Base-by-base conservation (phyloP, 2,113 vertebrate species). In the Ardeotis arabs region DNA sequence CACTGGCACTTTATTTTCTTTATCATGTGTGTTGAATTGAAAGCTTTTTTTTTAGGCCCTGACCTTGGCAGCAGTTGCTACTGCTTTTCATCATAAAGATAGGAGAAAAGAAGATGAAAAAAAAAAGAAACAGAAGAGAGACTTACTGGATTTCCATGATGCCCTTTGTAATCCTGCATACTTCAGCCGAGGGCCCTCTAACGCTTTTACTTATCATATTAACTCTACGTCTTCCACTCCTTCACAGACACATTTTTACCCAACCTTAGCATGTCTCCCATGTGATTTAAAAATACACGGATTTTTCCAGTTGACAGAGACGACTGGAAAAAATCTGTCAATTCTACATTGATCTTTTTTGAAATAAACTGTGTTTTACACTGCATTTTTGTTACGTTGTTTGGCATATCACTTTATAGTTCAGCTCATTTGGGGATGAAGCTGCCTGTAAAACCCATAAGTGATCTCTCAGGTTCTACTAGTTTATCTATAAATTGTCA, bases 11-110 rank as follows among this genome's bases (percentile, higher is more conserved):
- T 88, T 68, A 78, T 94, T 93, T 93, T 88, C 80, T 92, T 92
- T 96, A 96, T 94, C 86, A 79, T 70, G 59, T 24, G 47, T 63
- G 67, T 64, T 84, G 74, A 89, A 91, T 64, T 87, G 89, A 92
- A 92, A 87, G 90, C 67, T 52, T 89, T 95, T 94, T 94, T 93
- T 93, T 88, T 28, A 49, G 94, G 76, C 86, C 90, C 58, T 92
- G 93, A 96, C 86, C 94, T 97, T 95, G 95, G 96, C 87, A 96
- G 93, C 85, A 87, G 79, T 74, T 86, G 73, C 59, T 85, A 73
- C 50, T 92, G 78, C 70, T 58, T 87, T 87, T 93, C 90, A 96
- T 80, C 87, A 93, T 53, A 67, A 85, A 84, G 85, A 89, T 56
- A 88, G 23, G 24, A 70, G 84, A 76, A 64, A 45, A 84, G 44